A percentile compares a stretch with the other conserved stretches of the same genome.
Conservation (phyloP, 2,888 invertebrate genomes). For the Mesorhabditis belari region DNA sequence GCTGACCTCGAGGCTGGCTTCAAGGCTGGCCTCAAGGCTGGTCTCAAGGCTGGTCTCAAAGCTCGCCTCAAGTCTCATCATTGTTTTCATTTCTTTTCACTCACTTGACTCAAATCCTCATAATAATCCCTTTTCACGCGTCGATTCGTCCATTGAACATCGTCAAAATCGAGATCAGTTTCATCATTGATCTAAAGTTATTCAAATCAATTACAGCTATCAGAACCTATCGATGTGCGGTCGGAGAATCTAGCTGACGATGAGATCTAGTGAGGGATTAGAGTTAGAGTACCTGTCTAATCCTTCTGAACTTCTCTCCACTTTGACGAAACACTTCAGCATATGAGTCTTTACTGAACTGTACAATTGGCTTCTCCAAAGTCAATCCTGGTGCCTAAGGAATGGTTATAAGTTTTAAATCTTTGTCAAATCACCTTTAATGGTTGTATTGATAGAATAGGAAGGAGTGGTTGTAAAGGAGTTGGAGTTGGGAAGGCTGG, state of each 20-base stretch:
- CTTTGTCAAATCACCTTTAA: neutral
- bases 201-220: too few species aligned
- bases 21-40: too few species aligned
- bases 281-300: too few species aligned
- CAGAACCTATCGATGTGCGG: too few species aligned
- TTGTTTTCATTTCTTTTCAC: too few species aligned
- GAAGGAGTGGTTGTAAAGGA: neutral
- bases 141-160: neutral
- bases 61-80: too few species aligned
- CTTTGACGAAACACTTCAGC: neutral
- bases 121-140: neutral
- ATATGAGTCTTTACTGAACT: neutral
- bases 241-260: too few species aligned
- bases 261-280: too few species aligned
- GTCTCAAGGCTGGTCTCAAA: too few species aligned
- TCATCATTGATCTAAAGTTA: neutral
- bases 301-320: too few species aligned
- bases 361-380: neutral
- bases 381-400: neutral
- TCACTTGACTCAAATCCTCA: neutral
- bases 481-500: conserved; percentile 20
- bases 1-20: too few species aligned
- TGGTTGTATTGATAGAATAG: neutral
- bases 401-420: neutral
- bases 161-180: neutral